Conservation (phyloP, 1,140 invertebrate genomes). For the Achroia grisella region DNA sequence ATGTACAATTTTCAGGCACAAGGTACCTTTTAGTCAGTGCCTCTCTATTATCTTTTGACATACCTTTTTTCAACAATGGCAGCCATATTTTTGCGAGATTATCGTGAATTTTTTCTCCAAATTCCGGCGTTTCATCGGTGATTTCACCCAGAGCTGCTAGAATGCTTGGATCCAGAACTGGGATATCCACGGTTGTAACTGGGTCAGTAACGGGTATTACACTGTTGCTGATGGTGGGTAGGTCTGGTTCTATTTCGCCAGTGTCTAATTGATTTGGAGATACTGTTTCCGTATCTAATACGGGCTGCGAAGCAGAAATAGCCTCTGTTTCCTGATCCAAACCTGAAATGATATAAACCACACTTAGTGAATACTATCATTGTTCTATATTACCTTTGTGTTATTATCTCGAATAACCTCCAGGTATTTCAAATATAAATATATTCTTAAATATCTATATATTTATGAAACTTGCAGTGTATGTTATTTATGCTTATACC, state of each 20-base stretch:
- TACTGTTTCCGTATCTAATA: too few relatives aligned
- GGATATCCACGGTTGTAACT: background rate
- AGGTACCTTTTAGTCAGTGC: slow-evolving; percentile 14
- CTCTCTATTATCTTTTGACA: slow-evolving; percentile 11
- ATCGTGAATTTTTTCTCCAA: slow-evolving; percentile 12
- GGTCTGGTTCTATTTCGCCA: too few relatives aligned
- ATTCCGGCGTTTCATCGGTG: slow-evolving; percentile 5
- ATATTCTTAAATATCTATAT: background rate
- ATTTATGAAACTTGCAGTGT: background rate
- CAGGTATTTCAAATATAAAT: background rate
- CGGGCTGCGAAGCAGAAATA: background rate
- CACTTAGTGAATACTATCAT: background rate
- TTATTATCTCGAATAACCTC: background rate
- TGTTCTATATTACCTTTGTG: background rate
- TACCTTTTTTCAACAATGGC: slow-evolving; percentile 16
- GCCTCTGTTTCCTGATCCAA: background rate
- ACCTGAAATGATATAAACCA: background rate
- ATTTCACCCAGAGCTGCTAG: slow-evolving; percentile 13
- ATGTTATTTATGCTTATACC: background rate
- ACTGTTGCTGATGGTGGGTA: too few relatives aligned
- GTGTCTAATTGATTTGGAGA: too few relatives aligned
- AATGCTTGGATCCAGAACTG: slow-evolving; percentile 9
- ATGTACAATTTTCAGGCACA: slow-evolving; percentile 14
- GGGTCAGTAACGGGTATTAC: too few relatives aligned
- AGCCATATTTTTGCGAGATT: slow-evolving; percentile 7